phyloP scores from a whole-genome alignment of 2,113 vertebrate species.

The Cricetomys ansorgei region DNA sequence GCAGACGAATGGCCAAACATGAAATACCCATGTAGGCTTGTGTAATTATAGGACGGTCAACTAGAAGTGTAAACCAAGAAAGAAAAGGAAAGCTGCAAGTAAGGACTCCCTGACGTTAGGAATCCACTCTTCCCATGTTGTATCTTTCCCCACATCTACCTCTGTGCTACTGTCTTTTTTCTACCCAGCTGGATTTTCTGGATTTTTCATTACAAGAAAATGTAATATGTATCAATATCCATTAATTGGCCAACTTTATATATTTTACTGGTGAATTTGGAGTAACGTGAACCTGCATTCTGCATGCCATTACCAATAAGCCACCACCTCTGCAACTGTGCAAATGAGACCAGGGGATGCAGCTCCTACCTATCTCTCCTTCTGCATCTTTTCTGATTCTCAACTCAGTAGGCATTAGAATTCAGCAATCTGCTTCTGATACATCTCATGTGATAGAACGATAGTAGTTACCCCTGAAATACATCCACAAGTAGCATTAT shows the following conservation, averaged over 20 bases:
- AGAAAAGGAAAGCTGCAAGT: neutral
- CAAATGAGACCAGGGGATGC: neutral
- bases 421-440: neutral
- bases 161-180: neutral
- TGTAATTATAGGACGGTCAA: neutral
- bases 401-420: neutral
- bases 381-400: neutral
- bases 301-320: neutral
- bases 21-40: neutral
- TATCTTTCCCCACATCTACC: neutral
- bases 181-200: neutral
- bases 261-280: neutral
- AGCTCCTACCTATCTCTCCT: neutral
- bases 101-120: neutral
- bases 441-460: neutral
- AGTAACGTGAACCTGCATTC: neutral
- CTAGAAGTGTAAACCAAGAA: neutral
- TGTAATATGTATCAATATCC: neutral
- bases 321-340: neutral
- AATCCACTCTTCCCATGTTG: neutral
- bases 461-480: neutral
- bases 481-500: neutral
- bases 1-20: neutral
- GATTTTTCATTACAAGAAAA: neutral
- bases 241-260: neutral